phyloP scores from a whole-genome alignment of 2,888 invertebrate species.

The Eueremaeus valkanovi region DNA sequence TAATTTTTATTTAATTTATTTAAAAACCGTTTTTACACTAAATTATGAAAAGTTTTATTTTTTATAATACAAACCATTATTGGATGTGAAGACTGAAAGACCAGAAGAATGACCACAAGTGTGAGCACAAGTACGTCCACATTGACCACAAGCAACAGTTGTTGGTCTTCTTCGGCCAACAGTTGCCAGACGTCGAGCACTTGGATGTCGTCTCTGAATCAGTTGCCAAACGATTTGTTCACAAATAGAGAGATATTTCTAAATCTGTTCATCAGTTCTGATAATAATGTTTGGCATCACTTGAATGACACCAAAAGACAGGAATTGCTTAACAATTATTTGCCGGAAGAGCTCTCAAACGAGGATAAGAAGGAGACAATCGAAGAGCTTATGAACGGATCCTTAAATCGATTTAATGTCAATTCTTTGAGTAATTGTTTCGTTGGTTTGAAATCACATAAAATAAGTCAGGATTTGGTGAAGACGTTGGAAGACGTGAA shows the following conservation, averaged over 20 bases:
- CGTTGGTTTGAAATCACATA: slow-evolving; percentile 14
- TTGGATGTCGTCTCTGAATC: slow-evolving; percentile 11
- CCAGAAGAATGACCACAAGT: background rate
- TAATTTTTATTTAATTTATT: too few relatives aligned
- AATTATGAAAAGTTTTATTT: slow-evolving; percentile 16
- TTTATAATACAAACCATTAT: background rate
- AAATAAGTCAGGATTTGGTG: slow-evolving; percentile 32
- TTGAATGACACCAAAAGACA: slow-evolving; percentile 25
- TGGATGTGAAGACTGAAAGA: background rate
- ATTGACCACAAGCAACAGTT: background rate
- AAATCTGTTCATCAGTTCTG: slow-evolving; percentile 7
- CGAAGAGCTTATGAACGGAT: background rate
- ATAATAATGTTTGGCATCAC: slow-evolving; percentile 19
- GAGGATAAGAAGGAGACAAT: slow-evolving; percentile 32
- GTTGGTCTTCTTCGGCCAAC: background rate
- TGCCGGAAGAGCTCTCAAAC: slow-evolving; percentile 23
- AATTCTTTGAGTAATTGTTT: slow-evolving; percentile 21
- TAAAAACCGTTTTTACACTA: too few relatives aligned
- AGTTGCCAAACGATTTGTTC: slow-evolving; percentile 35
- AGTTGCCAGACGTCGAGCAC: background rate
- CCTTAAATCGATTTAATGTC: slow-evolving; percentile 34
- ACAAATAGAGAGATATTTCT: slow-evolving; percentile 27
- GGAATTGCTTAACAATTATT: slow-evolving; percentile 33
- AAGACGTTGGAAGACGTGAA: slow-evolving; percentile 33
- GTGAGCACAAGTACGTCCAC: background rate